Conservation (phyloP, 1,140 invertebrate genomes). For the Carposina sasakii region DNA sequence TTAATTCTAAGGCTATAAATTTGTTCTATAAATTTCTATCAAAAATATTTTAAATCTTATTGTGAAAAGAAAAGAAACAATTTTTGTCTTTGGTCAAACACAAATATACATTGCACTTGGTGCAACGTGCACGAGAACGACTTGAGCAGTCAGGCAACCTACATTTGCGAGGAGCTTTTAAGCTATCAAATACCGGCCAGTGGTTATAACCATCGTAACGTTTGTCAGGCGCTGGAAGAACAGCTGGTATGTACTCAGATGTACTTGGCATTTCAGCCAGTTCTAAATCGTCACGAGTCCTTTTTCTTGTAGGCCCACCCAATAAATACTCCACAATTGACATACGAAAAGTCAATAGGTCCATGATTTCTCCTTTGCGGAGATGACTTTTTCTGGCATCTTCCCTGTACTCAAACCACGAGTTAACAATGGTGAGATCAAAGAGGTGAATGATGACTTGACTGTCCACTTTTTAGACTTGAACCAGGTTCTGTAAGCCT, state of each 20-base stretch:
- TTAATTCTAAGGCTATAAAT: no score
- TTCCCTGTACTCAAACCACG: constrained; percentile 1
- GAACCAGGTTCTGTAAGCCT: not conserved
- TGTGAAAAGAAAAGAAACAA: constrained; percentile 4
- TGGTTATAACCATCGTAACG: constrained; percentile 5
- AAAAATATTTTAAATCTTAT: no score
- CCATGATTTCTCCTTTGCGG: not conserved
- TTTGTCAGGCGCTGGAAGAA: not conserved
- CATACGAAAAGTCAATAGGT: constrained; percentile 1
- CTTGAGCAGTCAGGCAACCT: not conserved
- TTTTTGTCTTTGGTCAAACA: constrained; percentile 2
- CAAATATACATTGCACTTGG: constrained; percentile 9
- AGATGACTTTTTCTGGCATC: not conserved
- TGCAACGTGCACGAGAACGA: not conserved
- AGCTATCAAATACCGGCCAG: constrained; percentile 3
- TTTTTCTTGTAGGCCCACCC: constrained; percentile 2
- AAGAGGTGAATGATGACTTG: constrained; percentile 1
- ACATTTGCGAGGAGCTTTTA: not conserved
- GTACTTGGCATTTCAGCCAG: constrained; percentile 1
- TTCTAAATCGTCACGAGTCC: not conserved
- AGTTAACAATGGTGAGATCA: constrained; percentile 1
- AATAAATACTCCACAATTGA: not conserved
- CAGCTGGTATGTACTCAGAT: not conserved
- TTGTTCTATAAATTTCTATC: no score
- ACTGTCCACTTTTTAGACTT: constrained; percentile 1